Evolutionary conservation across 2,888 invertebrate species (phyloP), one percentile per base, ranked within the genome.

Genomic region (Cheilosia impressa): DNA sequence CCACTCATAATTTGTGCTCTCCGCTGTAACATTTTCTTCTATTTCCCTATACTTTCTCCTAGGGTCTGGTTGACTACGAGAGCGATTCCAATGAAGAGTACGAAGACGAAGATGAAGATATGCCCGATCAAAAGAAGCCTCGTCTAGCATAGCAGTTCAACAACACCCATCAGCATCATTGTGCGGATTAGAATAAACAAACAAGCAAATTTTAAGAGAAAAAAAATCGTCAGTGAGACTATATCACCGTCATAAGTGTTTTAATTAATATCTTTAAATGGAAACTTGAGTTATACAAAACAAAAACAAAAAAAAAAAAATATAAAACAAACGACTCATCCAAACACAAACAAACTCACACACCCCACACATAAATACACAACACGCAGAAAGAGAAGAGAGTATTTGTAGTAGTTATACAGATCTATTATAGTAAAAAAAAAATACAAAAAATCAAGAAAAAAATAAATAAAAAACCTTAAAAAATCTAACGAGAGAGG

Each of bases 81-180:
- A 98, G 97, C 76, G 98, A 99, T 93, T 98, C 98, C 0, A 98
- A 99, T 90, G 98, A 98, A 90, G 98, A 98, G 80, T 97, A 97
- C 82, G 97, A 97, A 87, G 95, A 96, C 41, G 91, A 91, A 41
- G 90, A 91, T 87, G 90, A 90, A 57, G 87, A 87, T 55, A 88
- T 91, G 80, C 92, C 92, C 85, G 90, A 91, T 89, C 90, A 91
- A 89, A 92, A 92, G 88, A 92, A 92, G 87, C 90, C 92, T 83
- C 92, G 92, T 87, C 88, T 92, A 87, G 92, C 89, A 91, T 92
- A 92, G 92, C 92, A 90, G 88, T 87, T 87, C 52, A 66, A 65
- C 27, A 84, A 65, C 58, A 68, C 19, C 57, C 58, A 72, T 50
- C 66, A 79, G 62, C 81, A 81, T 71, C 66, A 77, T 68, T 72